These are phyloP conservation scores for Anoura caudifer DNA, from an alignment of 2,113 vertebrate species.

Conservation along the genomic window DNA sequence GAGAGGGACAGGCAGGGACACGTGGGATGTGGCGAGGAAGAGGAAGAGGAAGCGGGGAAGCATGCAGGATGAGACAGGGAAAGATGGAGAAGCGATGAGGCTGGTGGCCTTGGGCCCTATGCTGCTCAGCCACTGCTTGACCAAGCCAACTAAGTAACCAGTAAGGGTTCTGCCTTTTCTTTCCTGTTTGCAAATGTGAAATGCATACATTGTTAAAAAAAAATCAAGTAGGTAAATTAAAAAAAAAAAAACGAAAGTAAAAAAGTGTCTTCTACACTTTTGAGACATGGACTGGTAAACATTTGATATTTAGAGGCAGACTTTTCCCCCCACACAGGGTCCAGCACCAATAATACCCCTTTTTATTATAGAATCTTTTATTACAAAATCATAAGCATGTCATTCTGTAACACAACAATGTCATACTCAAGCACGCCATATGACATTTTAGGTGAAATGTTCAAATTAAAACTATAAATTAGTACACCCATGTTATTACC, in stretches of 20 bases:
- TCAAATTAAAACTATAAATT: no score
- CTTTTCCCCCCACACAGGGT: not conserved
- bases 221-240: not conserved
- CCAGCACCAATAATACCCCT: no score
- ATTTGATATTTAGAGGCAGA: not conserved
- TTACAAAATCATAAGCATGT: no score
- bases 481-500: no score
- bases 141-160: not conserved
- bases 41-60: not conserved
- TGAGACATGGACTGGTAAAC: not conserved
- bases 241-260: not conserved
- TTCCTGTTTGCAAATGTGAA: not conserved
- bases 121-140: not conserved
- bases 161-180: not conserved
- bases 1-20: not conserved
- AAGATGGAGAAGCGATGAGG: not conserved
- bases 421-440: no score
- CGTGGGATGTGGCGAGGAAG: not conserved
- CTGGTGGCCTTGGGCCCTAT: no score
- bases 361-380: no score
- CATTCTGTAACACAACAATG: no score
- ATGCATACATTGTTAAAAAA: not conserved
- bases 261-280: not conserved
- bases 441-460: no score
- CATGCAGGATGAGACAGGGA: rapidly evolving